Percentiles rank a stretch among this genome's conserved stretches.
Evolutionary conservation across 2,888 invertebrate species (phyloP).

Genomic region (Lepidocyrtinus sp.): DNA sequence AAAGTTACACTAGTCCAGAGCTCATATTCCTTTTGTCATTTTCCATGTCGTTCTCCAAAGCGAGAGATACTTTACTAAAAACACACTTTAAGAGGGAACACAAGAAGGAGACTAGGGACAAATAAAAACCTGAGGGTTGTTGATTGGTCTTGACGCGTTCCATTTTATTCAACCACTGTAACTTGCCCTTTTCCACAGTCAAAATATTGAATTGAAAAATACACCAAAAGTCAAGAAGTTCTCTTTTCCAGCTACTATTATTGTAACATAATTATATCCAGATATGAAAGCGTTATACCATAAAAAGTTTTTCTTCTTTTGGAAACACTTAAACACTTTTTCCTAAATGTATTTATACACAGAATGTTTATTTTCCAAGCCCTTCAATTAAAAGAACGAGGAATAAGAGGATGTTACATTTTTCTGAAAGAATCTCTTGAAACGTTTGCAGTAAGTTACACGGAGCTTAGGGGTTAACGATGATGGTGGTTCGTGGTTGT

Average conservation of each 20-base stretch:
- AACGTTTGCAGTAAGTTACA: too few species aligned
- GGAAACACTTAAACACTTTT: background rate
- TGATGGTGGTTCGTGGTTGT: background rate
- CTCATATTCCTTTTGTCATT: slow-evolving; percentile 8
- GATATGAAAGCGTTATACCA: background rate
- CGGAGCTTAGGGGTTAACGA: too few species aligned
- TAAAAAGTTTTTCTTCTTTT: background rate
- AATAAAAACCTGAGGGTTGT: slow-evolving; percentile 59
- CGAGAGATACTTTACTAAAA: slow-evolving; percentile 37
- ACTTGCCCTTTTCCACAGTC: slow-evolving; percentile 42
- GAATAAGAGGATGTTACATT: background rate
- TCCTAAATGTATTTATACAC: background rate
- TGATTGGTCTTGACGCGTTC: slow-evolving; percentile 61
- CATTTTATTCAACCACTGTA: slow-evolving; percentile 55
- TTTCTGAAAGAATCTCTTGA: too few species aligned
- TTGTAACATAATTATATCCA: background rate
- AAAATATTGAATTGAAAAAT: slow-evolving; percentile 32
- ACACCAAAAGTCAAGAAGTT: background rate
- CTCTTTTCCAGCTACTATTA: background rate
- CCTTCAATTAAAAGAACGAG: background rate
- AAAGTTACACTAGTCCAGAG: slow-evolving; percentile 29
- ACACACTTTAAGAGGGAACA: slow-evolving; percentile 52
- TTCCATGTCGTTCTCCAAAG: background rate
- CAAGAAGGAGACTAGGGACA: slow-evolving; percentile 42
- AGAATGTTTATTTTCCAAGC: background rate